Percentiles rank a stretch among this genome's conserved stretches.
Evolutionary conservation across 1,140 invertebrate genomes (phyloP).

Genomic region (Neelides sp.): DNA sequence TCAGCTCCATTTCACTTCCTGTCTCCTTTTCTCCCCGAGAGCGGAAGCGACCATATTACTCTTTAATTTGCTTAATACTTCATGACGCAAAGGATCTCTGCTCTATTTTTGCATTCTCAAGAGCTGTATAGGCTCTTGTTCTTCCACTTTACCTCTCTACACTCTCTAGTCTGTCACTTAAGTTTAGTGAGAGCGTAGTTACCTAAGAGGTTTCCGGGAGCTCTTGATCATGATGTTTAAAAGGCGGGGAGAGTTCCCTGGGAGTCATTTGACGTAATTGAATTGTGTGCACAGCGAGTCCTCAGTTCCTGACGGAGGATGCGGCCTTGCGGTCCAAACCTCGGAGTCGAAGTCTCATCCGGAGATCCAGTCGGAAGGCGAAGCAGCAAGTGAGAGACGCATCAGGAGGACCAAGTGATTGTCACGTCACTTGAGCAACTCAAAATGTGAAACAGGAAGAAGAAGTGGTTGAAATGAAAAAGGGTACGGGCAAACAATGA

Average conservation of each 20-base stretch:
- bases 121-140: too few relatives aligned
- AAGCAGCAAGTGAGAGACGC: conserved; percentile 62
- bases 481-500: too few relatives aligned
- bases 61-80: not conserved
- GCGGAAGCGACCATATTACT: not conserved
- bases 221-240: too few relatives aligned
- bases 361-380: conserved; percentile 60
- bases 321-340: too few relatives aligned
- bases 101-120: too few relatives aligned
- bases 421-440: conserved; percentile 32
- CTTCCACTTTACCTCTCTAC: too few relatives aligned
- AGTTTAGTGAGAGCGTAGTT: too few relatives aligned
- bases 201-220: too few relatives aligned
- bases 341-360: conserved; percentile 57
- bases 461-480: too few relatives aligned
- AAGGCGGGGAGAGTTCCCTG: not conserved
- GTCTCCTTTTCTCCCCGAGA: conserved; percentile 7
- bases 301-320: too few relatives aligned
- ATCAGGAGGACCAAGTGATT: conserved; percentile 48
- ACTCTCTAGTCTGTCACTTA: too few relatives aligned
- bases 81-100: not conserved
- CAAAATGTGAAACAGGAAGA: too few relatives aligned
- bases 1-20: conserved; percentile 32
- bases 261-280: conserved; percentile 33
- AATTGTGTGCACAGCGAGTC: conserved; percentile 34